phyloP scores from a whole-genome alignment of 2,888 invertebrate species.

The Norana najaformis region DNA sequence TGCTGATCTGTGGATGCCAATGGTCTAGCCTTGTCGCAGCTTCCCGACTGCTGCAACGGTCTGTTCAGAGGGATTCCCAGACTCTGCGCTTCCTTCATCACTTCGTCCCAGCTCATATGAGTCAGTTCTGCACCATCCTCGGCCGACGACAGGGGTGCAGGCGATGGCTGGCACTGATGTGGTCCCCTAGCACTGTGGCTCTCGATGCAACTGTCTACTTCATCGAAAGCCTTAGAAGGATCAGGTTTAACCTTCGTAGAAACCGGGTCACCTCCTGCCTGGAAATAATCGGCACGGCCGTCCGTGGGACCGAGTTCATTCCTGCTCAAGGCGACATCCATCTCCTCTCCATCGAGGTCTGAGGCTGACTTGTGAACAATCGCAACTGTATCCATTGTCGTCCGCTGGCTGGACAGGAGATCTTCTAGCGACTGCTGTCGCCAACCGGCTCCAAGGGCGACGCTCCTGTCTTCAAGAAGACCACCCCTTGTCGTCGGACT shows the following conservation, averaged over 20 bases:
- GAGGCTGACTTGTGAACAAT: slow-evolving; percentile 18
- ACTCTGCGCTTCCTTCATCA: slow-evolving; percentile 40
- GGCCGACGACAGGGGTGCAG: background rate
- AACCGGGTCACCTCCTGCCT: background rate
- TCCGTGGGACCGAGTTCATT: background rate
- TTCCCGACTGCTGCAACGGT: background rate
- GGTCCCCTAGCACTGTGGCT: background rate
- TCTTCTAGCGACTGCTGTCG: background rate
- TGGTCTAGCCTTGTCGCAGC: background rate
- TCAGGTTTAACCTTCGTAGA: background rate
- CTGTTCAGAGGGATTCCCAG: slow-evolving; percentile 40
- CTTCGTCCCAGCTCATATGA: slow-evolving; percentile 44
- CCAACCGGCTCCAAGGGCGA: background rate
- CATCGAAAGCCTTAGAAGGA: background rate
- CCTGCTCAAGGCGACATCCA: background rate
- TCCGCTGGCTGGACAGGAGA: background rate
- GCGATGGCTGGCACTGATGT: background rate
- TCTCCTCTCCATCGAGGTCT: background rate
- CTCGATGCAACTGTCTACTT: background rate
- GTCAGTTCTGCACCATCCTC: slow-evolving; percentile 35
- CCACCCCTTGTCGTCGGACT: background rate
- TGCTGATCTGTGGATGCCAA: background rate
- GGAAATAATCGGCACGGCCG: background rate
- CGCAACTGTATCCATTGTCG: background rate
- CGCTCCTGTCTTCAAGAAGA: background rate